These are phyloP conservation scores for Phocoena phocoena DNA, from an alignment of 2,113 vertebrate genomes.

Conservation along the genomic window DNA sequence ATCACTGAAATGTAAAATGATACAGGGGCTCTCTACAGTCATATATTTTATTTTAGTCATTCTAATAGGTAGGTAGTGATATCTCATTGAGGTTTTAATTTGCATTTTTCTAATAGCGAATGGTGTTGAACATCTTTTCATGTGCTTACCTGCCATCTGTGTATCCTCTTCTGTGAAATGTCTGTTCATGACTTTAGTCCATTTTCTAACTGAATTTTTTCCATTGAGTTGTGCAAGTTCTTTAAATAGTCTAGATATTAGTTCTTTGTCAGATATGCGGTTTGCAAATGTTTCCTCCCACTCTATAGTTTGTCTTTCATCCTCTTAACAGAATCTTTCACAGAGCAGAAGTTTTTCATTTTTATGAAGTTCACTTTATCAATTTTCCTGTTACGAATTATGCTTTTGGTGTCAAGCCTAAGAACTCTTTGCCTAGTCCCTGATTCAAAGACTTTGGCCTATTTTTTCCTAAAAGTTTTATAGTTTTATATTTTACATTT, in stretches of 20 bases:
- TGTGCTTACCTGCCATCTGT: background rate
- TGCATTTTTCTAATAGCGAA: background rate
- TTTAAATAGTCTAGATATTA: background rate
- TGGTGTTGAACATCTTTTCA: background rate
- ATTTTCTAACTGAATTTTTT: background rate
- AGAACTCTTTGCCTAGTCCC: background rate
- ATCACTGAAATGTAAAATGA: background rate
- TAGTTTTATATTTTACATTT: background rate
- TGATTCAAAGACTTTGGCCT: background rate
- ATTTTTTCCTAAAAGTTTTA: background rate
- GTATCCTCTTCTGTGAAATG: background rate
- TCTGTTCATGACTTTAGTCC: background rate
- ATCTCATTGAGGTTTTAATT: background rate
- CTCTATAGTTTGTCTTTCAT: background rate
- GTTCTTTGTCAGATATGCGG: background rate
- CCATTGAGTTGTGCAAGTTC: background rate
- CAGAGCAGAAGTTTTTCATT: background rate
- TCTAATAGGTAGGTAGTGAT: background rate
- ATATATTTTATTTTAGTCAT: background rate
- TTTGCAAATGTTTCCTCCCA: background rate
- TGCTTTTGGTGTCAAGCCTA: background rate
- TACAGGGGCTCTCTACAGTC: fast-evolving
- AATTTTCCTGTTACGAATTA: background rate
- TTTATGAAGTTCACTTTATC: background rate
- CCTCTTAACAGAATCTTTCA: background rate